A percentile compares a stretch with the other conserved stretches of the same genome.
phyloP scores from a whole-genome alignment of 2,888 invertebrate genomes.

The Actias luna region DNA sequence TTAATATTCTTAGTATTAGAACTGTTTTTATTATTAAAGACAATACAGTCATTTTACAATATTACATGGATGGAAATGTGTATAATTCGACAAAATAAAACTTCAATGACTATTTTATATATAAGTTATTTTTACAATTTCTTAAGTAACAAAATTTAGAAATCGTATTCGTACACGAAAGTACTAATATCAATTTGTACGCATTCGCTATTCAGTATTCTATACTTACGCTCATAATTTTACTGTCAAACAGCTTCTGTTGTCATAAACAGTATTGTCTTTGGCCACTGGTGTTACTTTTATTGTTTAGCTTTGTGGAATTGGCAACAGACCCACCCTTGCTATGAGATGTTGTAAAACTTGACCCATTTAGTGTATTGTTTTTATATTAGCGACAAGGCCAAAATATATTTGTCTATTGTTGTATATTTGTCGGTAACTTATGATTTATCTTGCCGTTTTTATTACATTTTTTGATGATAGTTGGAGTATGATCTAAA shows the following conservation, averaged over 20 bases:
- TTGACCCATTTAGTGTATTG: constrained; percentile 55
- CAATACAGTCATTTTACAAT: too few species aligned
- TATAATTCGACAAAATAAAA: neutral
- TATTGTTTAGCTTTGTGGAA: constrained; percentile 59
- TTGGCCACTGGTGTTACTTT: constrained; percentile 73
- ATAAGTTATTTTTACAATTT: neutral
- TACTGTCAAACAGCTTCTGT: constrained; percentile 63
- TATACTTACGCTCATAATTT: constrained; percentile 49
- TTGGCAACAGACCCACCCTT: constrained; percentile 46
- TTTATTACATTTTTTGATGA: neutral
- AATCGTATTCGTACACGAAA: neutral
- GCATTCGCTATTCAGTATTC: constrained; percentile 34
- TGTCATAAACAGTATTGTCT: constrained; percentile 68
- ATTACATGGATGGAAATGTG: too few species aligned
- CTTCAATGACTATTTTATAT: neutral
- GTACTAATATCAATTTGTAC: constrained; percentile 12
- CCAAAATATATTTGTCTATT: constrained; percentile 26
- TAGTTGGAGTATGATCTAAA: too few species aligned
- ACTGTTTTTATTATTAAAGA: too few species aligned
- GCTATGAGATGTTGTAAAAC: constrained; percentile 39
- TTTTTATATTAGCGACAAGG: constrained; percentile 37
- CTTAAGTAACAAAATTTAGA: neutral
- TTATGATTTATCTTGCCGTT: neutral
- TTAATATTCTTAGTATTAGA: too few species aligned
- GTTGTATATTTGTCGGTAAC: neutral